phyloP scores from a whole-genome alignment of 2,113 vertebrate species.

The Bujurquina vittata region DNA sequence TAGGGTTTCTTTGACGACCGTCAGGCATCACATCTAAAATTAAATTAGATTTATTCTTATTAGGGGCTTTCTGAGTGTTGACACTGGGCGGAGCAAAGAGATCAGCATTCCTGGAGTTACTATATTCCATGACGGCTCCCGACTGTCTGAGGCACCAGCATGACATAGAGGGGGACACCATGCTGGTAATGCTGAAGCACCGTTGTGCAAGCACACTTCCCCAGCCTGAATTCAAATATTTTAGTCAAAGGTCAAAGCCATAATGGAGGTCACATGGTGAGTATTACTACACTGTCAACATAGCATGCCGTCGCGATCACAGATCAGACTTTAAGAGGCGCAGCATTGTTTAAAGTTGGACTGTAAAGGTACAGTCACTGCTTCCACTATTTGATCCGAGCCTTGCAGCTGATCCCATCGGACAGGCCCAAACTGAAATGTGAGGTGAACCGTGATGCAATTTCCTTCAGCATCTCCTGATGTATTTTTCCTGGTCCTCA shows the following conservation, averaged over 20 bases:
- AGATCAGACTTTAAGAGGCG: conserved; percentile 40
- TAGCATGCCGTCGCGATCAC: conserved; percentile 39
- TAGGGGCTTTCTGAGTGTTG: conserved; percentile 10
- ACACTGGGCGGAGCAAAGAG: conserved; percentile 44
- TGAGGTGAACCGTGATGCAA: conserved; percentile 63
- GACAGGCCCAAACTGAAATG: conserved; percentile 60
- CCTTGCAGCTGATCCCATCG: conserved; percentile 57
- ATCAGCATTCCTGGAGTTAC: conserved; percentile 63
- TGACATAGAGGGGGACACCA: conserved; percentile 47
- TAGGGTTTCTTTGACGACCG: not conserved
- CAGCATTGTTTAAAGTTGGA: conserved; percentile 45
- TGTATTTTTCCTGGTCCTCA: conserved; percentile 31
- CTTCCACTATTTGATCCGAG: conserved; percentile 45
- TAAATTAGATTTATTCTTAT: conserved; percentile 8
- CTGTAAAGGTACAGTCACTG: conserved; percentile 5
- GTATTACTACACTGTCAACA: conserved; percentile 44
- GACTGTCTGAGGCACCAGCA: conserved; percentile 56
- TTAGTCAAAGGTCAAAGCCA: conserved; percentile 55
- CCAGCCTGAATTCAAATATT: conserved; percentile 53
- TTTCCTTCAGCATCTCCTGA: conserved; percentile 56
- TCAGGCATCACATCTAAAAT: not conserved
- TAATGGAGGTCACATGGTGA: conserved; percentile 27
- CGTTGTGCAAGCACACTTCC: conserved; percentile 2
- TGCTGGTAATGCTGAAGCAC: conserved; percentile 37
- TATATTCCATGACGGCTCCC: conserved; percentile 67